These are phyloP conservation scores for Parazoanthus darwini DNA, from an alignment of 92 coral and sea anemone species.

Conservation along the genomic window DNA sequence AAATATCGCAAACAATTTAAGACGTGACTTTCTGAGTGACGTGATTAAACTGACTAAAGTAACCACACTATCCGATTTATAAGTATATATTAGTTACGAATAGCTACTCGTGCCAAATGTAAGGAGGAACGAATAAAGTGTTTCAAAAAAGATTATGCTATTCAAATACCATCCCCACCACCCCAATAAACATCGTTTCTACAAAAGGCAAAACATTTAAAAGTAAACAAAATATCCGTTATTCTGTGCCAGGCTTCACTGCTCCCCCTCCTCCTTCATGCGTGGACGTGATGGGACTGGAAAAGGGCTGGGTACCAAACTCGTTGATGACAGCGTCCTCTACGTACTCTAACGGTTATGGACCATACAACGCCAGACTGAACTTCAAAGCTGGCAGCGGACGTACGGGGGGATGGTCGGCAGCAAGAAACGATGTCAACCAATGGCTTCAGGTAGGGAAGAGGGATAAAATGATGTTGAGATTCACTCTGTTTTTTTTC, in stretches of 20 bases:
- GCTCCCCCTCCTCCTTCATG: conserved; percentile 39
- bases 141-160: no score
- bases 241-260: conserved; percentile 3
- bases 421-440: conserved; percentile 64
- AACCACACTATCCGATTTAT: no score
- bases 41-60: no score
- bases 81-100: no score
- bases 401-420: conserved; percentile 62
- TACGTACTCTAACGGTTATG: neutral
- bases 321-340: neutral
- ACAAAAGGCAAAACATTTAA: no score
- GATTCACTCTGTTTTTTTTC: no score
- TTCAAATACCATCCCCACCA: no score
- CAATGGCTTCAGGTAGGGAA: conserved; percentile 63
- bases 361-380: conserved; percentile 21
- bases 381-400: conserved; percentile 17
- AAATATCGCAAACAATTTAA: no score
- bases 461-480: neutral
- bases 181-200: no score
- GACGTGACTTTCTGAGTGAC: no score
- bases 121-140: no score
- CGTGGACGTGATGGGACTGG: conserved; percentile 28
- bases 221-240: neutral
- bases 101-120: no score
- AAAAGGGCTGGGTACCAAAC: conserved; percentile 35